phyloP scores from a whole-genome alignment of 2,888 invertebrate species.

The Patella ulyssiponensis region DNA sequence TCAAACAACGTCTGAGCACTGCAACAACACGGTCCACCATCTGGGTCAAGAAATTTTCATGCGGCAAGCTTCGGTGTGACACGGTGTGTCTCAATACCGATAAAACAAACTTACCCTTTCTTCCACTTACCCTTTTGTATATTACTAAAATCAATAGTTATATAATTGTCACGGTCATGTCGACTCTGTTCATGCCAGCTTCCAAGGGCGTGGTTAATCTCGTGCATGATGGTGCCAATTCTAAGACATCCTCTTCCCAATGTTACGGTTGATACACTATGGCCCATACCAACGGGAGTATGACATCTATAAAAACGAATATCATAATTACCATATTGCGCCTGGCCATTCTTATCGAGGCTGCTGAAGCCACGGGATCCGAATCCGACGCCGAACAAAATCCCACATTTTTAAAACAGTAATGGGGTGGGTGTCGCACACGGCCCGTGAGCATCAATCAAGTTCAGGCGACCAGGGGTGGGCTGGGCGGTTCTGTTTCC shows the following conservation, averaged over 20 bases:
- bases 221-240: constrained; percentile 79
- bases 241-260: constrained; percentile 74
- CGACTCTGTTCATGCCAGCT: constrained; percentile 87
- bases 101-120: no score
- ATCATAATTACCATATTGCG: not conserved
- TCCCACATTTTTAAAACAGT: not conserved
- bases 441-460: no score
- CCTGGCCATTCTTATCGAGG: no score
- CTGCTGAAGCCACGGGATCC: no score
- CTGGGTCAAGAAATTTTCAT: no score
- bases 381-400: not conserved
- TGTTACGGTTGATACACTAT: constrained; percentile 82
- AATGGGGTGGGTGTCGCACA: no score
- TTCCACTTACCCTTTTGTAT: constrained; percentile 75
- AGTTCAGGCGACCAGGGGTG: no score
- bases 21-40: no score
- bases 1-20: no score
- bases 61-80: no score
- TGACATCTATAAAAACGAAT: constrained; percentile 76
- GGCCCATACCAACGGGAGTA: constrained; percentile 82
- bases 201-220: constrained; percentile 83
- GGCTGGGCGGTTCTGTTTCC: no score
- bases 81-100: no score
- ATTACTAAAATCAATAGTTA: constrained; percentile 82
- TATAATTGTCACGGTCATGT: constrained; percentile 82